Evolutionary conservation across 2,888 invertebrate species (phyloP).

Genomic region (Cephalotes varians): DNA sequence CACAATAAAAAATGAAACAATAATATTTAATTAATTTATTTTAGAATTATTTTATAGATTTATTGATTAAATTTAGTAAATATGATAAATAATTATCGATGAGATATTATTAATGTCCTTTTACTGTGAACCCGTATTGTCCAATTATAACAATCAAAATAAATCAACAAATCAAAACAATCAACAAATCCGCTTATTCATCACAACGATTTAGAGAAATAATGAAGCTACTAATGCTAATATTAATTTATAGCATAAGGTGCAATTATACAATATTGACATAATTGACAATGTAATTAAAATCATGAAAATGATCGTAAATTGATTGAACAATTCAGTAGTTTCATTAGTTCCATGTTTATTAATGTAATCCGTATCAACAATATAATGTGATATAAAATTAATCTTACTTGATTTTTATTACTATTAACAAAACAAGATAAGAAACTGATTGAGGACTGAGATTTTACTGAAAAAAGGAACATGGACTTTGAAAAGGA

Average conservation of each 20-base stretch:
- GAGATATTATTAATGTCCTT: not conserved
- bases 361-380: not conserved
- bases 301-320: slow-evolving; percentile 1
- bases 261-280: too few relatives aligned
- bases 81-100: not conserved
- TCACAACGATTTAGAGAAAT: not conserved
- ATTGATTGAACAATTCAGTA: slow-evolving; percentile 9
- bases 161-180: too few relatives aligned
- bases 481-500: not conserved
- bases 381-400: not conserved
- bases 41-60: not conserved
- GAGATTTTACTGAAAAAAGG: not conserved
- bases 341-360: slow-evolving; percentile 4
- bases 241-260: slow-evolving; percentile 24
- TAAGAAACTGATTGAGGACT: not conserved
- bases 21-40: not conserved
- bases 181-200: slow-evolving; percentile 7
- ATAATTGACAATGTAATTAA: slow-evolving; percentile 27
- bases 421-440: not conserved
- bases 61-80: slow-evolving; percentile 2
- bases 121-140: not conserved
- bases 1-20: not conserved
- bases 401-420: slow-evolving; percentile 13
- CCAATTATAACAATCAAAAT: not conserved
- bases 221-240: not conserved